These are phyloP conservation scores for Ephestia elutella DNA, from an alignment of 1,140 invertebrate genomes.

Conservation along the genomic window DNA sequence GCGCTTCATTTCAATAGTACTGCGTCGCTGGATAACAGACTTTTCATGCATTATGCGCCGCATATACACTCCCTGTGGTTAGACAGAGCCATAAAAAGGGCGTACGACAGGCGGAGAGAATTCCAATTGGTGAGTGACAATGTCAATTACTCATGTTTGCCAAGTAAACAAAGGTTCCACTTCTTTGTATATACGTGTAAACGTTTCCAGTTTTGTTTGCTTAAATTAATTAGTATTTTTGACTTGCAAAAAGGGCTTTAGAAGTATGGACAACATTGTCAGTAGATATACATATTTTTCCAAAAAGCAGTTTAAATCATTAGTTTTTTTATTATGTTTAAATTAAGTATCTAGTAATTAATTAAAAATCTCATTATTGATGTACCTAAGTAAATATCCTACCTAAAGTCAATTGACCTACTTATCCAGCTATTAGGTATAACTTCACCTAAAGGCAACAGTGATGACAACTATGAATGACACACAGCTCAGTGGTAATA, in stretches of 20 bases:
- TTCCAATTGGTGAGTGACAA: slow-evolving; percentile 92
- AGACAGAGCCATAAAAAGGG: slow-evolving; percentile 90
- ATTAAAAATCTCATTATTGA: no score
- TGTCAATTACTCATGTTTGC: slow-evolving; percentile 18
- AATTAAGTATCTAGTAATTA: no score
- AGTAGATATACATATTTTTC: no score
- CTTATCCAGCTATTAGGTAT: no score
- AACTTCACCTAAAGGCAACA: no score
- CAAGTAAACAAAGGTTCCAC: slow-evolving; percentile 31
- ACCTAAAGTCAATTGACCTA: no score
- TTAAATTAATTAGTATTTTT: not conserved
- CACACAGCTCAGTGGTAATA: no score
- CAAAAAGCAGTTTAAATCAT: no score
- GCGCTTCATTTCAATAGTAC: slow-evolving; percentile 83
- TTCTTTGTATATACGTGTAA: slow-evolving; percentile 9
- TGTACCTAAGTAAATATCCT: no score
- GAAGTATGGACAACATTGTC: no score
- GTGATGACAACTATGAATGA: no score
- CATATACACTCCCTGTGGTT: slow-evolving; percentile 89
- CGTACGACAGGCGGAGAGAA: slow-evolving; percentile 93
- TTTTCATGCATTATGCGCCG: slow-evolving; percentile 89
- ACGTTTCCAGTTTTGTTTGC: not conserved
- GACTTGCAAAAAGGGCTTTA: not conserved
- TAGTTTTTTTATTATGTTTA: no score
- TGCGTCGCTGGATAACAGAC: slow-evolving; percentile 81